Conservation (phyloP, 1,140 invertebrate species). For the Lasioglossum albipes region DNA sequence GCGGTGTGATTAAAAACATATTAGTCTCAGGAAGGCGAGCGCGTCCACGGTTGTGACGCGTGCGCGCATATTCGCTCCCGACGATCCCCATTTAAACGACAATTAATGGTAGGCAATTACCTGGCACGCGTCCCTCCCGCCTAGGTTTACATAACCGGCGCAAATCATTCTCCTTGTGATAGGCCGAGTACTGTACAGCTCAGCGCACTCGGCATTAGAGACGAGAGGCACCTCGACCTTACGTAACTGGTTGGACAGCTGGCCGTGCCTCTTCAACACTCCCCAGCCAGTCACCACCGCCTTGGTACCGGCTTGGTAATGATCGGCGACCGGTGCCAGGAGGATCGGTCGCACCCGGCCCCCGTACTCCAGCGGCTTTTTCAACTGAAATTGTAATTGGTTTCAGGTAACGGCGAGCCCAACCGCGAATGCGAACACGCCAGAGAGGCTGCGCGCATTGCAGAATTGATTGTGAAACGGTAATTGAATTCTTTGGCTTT, state of each 20-base stretch:
- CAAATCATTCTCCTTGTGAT: constrained; percentile 76
- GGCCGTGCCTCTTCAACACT: constrained; percentile 44
- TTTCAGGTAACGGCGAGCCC: not conserved
- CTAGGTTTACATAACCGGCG: constrained; percentile 69
- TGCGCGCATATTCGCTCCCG: not conserved
- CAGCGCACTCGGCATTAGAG: constrained; percentile 55
- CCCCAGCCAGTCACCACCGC: constrained; percentile 75
- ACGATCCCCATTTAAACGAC: not conserved
- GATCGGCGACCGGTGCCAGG: constrained; percentile 59
- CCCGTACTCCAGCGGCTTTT: constrained; percentile 57
- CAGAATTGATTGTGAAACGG: constrained; percentile 33
- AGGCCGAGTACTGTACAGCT: constrained; percentile 54
- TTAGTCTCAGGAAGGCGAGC: too few species aligned
- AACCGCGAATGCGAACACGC: too few species aligned
- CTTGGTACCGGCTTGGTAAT: constrained; percentile 56
- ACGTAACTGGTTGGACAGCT: constrained; percentile 56
- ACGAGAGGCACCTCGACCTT: constrained; percentile 70
- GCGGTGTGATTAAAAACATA: too few species aligned
- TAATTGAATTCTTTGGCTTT: constrained; percentile 41
- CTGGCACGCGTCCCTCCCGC: constrained; percentile 73
- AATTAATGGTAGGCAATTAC: constrained; percentile 38
- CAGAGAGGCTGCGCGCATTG: not conserved
- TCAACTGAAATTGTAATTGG: constrained; percentile 63
- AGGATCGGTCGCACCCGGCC: constrained; percentile 61
- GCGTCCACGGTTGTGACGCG: too few species aligned